Base-by-base conservation (phyloP, 2,888 invertebrate genomes). In the Zaprionus lineosus region DNA sequence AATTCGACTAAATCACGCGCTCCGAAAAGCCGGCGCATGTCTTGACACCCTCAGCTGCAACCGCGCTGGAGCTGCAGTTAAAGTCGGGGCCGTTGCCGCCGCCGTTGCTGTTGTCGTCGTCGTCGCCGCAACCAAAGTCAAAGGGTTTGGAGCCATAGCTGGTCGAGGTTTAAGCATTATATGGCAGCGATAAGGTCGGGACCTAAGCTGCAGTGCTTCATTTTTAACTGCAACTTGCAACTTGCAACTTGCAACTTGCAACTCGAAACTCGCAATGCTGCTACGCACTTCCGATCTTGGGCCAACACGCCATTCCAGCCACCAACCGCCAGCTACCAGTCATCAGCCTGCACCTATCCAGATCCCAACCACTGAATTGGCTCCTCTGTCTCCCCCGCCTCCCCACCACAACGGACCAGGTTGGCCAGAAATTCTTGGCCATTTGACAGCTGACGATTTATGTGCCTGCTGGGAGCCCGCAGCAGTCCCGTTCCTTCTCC, bases 1-100 rank as follows among this genome's bases (percentile, higher is more conserved):
- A 90, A 90, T 89, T 90, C 88, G 89, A 88, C 86, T 86, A 86
- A 89, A 90, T 90, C 90, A 90, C 90, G 90, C 90, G 88, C 89
- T 65, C 41, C 69, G n/a, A n/a, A 69, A 52, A 53, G 67, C 62
- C 73, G 74, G 77, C 86, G 83, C 81, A 85, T 84, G 84, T 86
- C 76, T 77, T 76, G 71, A 86, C 86, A 83, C 82, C 83, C 60
- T n/a, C 60, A 43, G 31, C 11, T 15, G 18, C 21, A 56, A 11
- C 34, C 47, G 24, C 31, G n/a, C n/a, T n/a, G n/a, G n/a, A n/a
- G n/a, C n/a, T n/a, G n/a, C n/a, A n/a, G n/a, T n/a, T n/a, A n/a
- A n/a, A 19, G 16, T 26, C 34, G 24, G 44, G 29, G 33, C 12
- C 33, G 36, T 34, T 26, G 29, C n/a, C 15, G 18, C 18, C 47